These are phyloP conservation scores for Macrotus californicus DNA, from an alignment of 2,113 vertebrate genomes.

Conservation along the genomic window DNA sequence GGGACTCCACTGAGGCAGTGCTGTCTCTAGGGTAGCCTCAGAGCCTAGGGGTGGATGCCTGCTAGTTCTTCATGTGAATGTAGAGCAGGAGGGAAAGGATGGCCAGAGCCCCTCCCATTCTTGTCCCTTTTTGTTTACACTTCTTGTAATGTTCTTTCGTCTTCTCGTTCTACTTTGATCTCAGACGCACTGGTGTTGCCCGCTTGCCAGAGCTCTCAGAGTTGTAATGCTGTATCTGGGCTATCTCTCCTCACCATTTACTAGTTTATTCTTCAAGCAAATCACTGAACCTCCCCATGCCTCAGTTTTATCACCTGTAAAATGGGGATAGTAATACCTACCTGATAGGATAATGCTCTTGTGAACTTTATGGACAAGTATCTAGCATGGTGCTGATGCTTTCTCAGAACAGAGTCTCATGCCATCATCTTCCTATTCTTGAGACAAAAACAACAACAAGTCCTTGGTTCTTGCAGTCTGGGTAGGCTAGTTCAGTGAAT, in stretches of 20 bases:
- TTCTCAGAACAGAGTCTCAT: neutral
- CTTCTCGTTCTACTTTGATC: neutral
- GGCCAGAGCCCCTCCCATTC: neutral
- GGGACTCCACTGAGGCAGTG: fast-evolving
- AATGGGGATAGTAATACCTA: neutral
- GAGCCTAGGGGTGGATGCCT: neutral
- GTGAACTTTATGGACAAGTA: neutral
- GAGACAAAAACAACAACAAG: neutral
- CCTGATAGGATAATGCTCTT: too few relatives aligned
- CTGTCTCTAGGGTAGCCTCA: neutral
- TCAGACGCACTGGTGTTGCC: neutral
- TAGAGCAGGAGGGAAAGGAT: neutral
- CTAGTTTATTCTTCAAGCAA: neutral
- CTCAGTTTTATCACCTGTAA: neutral
- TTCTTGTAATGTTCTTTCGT: neutral
- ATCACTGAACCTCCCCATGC: neutral
- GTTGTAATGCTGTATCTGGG: neutral
- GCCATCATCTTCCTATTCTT: neutral
- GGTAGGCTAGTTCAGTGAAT: neutral
- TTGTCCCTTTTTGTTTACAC: fast-evolving
- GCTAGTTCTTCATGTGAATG: too few relatives aligned
- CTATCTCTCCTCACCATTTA: neutral
- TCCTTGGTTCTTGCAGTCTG: neutral
- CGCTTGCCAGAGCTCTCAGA: neutral
- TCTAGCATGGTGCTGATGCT: fast-evolving